Base-by-base conservation (phyloP, 2,888 invertebrate species). In the Malthinus flaveolus region DNA sequence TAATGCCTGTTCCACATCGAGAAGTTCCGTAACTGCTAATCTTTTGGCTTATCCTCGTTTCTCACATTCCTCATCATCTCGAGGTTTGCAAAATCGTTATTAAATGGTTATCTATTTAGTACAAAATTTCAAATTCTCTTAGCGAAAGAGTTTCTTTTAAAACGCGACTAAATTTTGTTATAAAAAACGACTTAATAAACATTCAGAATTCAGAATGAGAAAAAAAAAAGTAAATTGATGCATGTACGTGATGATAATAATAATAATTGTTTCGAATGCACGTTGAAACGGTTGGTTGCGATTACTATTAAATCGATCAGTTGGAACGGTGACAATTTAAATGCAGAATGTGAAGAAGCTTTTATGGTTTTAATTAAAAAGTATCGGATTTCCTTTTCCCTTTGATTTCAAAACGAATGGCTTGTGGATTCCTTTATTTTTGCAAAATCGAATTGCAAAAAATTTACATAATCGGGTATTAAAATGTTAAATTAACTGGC, bases 1-100 rank as follows among this genome's bases (percentile, higher is more conserved):
- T 61, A 59, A 49, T 58, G 66, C 61, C 64, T 69, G 71, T 71
- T 71, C 70, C 71, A 71, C 68, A 66, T 71, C 69, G 68, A 51
- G 66, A 68, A 71, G 71, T 71, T 71, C 68, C 71, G 69, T 68
- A 66, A 63, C 61, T 66, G 65, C 61, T 65, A 59, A 59, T 59
- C 59, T 53, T 58, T 53, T 33, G 37, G 32, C 45, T 58, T 32
- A 36, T 53, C 49, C 36, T 42, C 39, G 39, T 42, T 42, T 42
- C 39, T 42, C 39, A 42, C 39, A 42, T 42, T 42, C 39, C 39
- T 42, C 39, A 42, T 42, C 39, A 42, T 42, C 39, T 42, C 39
- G 39, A 42, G 39, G 39, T 42, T 42, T 42, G 13, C 39, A 42
- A 42, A 42, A 42, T 42, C 39, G 39, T 42, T 42, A 37, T 37